Evolutionary conservation across 2,797 vertebrate species (phyloP), one percentile per base, ranked within the genome.

Genomic region (Eutrigla gurnardus): DNA sequence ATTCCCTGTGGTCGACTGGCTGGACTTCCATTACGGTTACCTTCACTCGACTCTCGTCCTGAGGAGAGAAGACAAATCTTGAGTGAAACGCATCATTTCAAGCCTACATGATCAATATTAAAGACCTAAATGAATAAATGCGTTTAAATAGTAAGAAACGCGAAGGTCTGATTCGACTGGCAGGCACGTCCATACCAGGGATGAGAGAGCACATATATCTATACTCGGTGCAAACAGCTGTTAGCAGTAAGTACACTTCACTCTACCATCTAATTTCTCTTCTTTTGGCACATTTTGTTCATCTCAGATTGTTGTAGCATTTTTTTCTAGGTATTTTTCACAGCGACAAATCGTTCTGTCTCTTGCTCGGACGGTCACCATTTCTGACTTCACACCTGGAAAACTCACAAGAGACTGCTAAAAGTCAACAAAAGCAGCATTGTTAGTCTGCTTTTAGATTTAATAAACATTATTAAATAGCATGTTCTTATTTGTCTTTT

Each of bases 1-100:
- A 96, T 5, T 96, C 96, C 86, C 90, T 94, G 93, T 97, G 93
- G 94, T 97, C 93, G 53, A 97, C 84, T 0, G 96, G 96, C 59
- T 94, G 96, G 85, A 96, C 91, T 0, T 97, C 96, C 90, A 95
- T 0, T 0, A 96, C 95, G 0, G 96, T 96, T 62, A 95, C 96
- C 89, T 96, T 97, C 89, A 97, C 92, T 58, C 96, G 96, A 80
- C 94, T 93, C 74, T 97, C 96, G 7, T 97, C 97, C 97, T 98
- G 78, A 42, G 46, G 70, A 81, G 49, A n/a, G 40, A 72, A 64
- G 47, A 67, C 55, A 70, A 55, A 70, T 15, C 3, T 42, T 12
- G 6, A 75, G 42, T 65, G 33, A 54, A 14, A 13, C 15, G 18
- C 32, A 54, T 12, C 17, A 47, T 60, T 15, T 61, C 18, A 47